Conservation (phyloP, 2,113 vertebrate genomes). For the Misgurnus anguillicaudatus region DNA sequence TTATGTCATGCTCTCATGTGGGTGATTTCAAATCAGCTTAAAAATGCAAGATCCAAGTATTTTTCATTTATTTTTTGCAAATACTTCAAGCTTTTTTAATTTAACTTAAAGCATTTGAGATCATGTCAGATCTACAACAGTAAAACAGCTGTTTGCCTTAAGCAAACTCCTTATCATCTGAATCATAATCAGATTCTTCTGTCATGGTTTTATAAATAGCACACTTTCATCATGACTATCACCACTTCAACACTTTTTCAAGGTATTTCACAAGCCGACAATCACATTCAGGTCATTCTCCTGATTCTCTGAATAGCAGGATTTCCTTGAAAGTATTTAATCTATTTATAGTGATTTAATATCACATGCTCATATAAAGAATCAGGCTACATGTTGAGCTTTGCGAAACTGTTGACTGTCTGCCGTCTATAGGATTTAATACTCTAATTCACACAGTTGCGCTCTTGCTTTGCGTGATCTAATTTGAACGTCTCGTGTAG, state of each 20-base stretch:
- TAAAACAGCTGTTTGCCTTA: conserved; percentile 9
- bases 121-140: too few species aligned
- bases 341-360: not conserved
- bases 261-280: conserved; percentile 1
- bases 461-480: conserved; percentile 1
- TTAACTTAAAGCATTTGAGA: too few species aligned
- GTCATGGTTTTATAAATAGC: conserved; percentile 23
- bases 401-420: not conserved
- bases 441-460: not conserved
- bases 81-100: too few species aligned
- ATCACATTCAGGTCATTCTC: not conserved
- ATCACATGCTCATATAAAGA: not conserved
- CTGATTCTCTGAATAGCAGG: conserved; percentile 1
- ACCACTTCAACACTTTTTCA: conserved; percentile 25
- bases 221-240: conserved; percentile 28
- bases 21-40: too few species aligned
- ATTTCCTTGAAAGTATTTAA: not conserved
- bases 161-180: conserved; percentile 43
- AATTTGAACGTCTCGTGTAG: not conserved
- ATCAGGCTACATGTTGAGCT: not conserved
- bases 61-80: too few species aligned
- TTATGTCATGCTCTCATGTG: too few species aligned
- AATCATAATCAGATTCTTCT: conserved; percentile 41
- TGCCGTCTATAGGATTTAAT: conserved; percentile 4
- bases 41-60: too few species aligned